Base-by-base conservation (phyloP, 2,113 vertebrate genomes). In the Lamprologus tigripictilis region DNA sequence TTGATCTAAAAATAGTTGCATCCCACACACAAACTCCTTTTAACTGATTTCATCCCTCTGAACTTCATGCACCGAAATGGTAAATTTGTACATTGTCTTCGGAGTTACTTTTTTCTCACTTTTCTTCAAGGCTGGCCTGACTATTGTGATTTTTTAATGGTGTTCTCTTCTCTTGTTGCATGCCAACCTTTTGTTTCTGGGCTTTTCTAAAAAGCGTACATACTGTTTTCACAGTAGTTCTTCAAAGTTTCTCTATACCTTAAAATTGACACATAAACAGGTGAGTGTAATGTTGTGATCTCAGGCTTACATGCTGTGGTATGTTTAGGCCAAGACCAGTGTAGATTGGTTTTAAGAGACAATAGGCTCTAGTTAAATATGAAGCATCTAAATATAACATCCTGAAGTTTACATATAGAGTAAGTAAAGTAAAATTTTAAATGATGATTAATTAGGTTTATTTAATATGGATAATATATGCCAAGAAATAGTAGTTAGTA, bases 1-100 rank as follows among this genome's bases (percentile, higher is more conserved):
- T 68, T 28, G 3, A 40, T 78, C 79, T 83, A 88, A 90, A 92
- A 93, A 94, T 93, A 94, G 66, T 33, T 5, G 7, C 37, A 71
- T 83, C 81, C 31, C 78, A 86, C 68, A 83, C 80, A 85, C 63
- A 57, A 7, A 55, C 35, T 3, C 14, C 33, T 91, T 84, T 92
- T 53, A 88, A 86, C 33, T 45, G 80, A 63, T 80, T 86, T 86
- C 47, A 40, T 83, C 19, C 81, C 73, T 45, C 26, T 11, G 11
- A 73, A 63, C 5, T 9, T n/a, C 4, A 80, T 58, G 80, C 17
- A 40, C 57, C 23, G 9, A 49, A 78, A 49, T 19, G 37, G 4
- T 88, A 85, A 42, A 61, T 90, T 87, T 79, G 63, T 31, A 12
- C 42, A 28, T 80, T 83, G 81, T 55, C 81, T 19, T 35, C 16